Percentiles rank a stretch among this genome's conserved stretches.
Conservation (phyloP, 35 echinoderm and acorn worm species). For the Anneissia japonica region DNA sequence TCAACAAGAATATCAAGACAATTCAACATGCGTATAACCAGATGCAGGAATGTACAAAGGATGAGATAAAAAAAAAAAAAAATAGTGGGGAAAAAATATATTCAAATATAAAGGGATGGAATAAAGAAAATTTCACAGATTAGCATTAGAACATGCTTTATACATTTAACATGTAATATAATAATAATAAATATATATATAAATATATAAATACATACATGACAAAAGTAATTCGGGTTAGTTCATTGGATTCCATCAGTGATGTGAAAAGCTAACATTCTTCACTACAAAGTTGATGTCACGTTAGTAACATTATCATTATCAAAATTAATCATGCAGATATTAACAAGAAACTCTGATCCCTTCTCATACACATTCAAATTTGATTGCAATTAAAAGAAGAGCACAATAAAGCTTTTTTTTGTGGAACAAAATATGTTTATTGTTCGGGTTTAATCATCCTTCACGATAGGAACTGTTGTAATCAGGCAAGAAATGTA, state of each 20-base stretch:
- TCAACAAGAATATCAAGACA: constrained; percentile 7
- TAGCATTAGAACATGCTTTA: not conserved
- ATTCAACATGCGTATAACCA: not conserved
- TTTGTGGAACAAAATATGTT: too few relatives aligned
- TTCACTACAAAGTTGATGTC: not conserved
- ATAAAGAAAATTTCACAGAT: not conserved
- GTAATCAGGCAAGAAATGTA: too few relatives aligned
- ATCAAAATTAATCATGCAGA: not conserved
- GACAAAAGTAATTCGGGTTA: not conserved
- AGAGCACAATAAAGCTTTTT: not conserved
- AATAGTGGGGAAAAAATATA: not conserved
- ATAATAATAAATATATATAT: not conserved
- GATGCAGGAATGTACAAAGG: constrained; percentile 16
- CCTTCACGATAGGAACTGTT: too few relatives aligned
- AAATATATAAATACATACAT: not conserved
- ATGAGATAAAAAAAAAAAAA: not conserved
- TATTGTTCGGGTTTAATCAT: too few relatives aligned
- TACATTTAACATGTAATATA: not conserved
- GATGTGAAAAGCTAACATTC: not conserved
- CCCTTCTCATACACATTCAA: not conserved
- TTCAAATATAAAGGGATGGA: not conserved
- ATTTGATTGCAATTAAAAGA: not conserved
- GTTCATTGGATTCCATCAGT: not conserved
- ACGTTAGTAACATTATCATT: not conserved
- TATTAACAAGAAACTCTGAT: not conserved